These are phyloP conservation scores for Eurystomus gularis DNA, from an alignment of 2,113 vertebrate species.

Conservation along the genomic window DNA sequence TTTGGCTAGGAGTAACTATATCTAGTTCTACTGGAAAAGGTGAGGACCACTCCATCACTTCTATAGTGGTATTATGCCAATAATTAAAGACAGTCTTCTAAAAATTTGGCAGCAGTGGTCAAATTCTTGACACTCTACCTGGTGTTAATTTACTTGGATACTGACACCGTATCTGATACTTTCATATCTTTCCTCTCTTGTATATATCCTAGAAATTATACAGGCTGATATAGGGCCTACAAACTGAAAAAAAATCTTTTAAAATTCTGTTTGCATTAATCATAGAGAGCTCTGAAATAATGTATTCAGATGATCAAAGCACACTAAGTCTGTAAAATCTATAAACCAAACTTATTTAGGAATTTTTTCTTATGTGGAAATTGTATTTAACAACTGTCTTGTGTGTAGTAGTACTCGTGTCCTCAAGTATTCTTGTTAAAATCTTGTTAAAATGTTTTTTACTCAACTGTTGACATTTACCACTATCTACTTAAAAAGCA, in stretches of 20 bases:
- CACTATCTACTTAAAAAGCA: background rate
- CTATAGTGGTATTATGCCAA: background rate
- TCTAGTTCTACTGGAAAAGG: background rate
- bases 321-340: background rate
- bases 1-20: background rate
- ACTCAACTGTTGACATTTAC: background rate
- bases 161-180: background rate
- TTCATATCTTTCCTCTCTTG: background rate
- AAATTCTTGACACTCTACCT: background rate
- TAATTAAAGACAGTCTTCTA: background rate
- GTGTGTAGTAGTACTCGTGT: background rate
- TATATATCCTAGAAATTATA: background rate
- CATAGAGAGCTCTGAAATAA: background rate
- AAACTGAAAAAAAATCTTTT: background rate
- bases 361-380: background rate
- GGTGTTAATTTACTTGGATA: background rate
- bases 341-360: background rate
- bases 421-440: background rate
- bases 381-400: background rate
- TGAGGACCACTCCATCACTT: background rate
- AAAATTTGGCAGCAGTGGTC: background rate
- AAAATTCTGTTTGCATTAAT: background rate
- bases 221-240: background rate
- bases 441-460: background rate
- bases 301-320: background rate